Percentiles rank a stretch among this genome's conserved stretches.
These are phyloP conservation scores for Whitmania pigra DNA, from an alignment of 1,140 invertebrate genomes.

Conservation along the genomic window DNA sequence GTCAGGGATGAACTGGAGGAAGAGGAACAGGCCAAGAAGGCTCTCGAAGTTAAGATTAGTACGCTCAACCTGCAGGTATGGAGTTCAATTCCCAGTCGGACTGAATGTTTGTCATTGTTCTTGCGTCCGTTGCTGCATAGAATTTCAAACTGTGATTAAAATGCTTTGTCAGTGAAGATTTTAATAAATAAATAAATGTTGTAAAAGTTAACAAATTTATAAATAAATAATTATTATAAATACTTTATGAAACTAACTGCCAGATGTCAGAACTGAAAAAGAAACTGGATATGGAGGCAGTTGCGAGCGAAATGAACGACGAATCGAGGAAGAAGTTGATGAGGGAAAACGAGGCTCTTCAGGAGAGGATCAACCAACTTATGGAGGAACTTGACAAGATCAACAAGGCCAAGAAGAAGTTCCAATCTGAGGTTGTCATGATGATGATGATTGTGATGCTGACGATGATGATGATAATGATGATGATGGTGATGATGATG, in stretches of 20 bases:
- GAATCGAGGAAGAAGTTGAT: constrained; percentile 78
- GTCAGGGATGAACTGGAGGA: constrained; percentile 84
- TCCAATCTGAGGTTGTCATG: constrained; percentile 69
- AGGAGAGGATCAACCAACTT: constrained; percentile 73
- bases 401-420: constrained; percentile 91
- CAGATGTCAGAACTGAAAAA: constrained; percentile 66
- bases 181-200: too few species aligned
- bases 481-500: background rate
- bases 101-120: too few species aligned
- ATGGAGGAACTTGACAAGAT: constrained; percentile 76
- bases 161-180: background rate
- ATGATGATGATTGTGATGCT: too few species aligned
- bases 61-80: constrained; percentile 56
- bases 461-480: background rate
- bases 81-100: too few species aligned
- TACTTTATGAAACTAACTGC: too few species aligned
- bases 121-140: too few species aligned
- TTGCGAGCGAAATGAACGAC: constrained; percentile 65
- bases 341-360: constrained; percentile 73
- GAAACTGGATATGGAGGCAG: constrained; percentile 78
- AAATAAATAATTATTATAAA: too few species aligned
- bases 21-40: constrained; percentile 76
- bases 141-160: too few species aligned
- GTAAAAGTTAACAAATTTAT: too few species aligned
- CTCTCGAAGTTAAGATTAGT: constrained; percentile 69